phyloP scores from a whole-genome alignment of 2,888 invertebrate genomes.

The Boloria euphrosyne region DNA sequence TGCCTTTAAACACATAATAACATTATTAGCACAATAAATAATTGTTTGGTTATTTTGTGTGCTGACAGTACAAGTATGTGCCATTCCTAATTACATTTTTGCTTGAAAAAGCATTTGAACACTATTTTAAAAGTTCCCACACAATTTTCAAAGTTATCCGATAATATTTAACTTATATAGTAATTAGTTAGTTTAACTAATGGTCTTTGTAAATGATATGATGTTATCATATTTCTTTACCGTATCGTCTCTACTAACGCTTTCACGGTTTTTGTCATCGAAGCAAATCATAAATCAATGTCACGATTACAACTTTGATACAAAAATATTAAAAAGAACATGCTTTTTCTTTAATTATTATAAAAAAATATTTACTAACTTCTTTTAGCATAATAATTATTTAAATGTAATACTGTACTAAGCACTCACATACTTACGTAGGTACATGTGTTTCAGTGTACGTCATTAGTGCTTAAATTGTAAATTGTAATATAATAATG shows the following conservation, averaged over 20 bases:
- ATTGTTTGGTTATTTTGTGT: no score
- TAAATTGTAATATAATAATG: no score
- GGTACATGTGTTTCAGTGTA: no score
- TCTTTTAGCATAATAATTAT: no score
- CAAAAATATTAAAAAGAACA: neutral
- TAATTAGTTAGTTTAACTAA: constrained; percentile 28
- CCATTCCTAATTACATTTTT: no score
- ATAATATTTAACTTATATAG: constrained; percentile 16
- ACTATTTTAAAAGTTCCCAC: neutral
- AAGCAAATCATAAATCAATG: constrained; percentile 21
- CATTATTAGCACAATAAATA: no score
- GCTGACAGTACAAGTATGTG: no score
- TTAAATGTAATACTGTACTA: no score
- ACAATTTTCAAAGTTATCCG: constrained; percentile 4
- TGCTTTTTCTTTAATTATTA: neutral
- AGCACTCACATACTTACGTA: no score
- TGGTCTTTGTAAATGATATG: constrained; percentile 21
- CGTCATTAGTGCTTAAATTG: no score
- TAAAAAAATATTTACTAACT: neutral
- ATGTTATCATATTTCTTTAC: constrained; percentile 25
- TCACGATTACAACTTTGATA: constrained; percentile 1
- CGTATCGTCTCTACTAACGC: constrained; percentile 14
- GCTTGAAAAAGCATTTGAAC: no score
- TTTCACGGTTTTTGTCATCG: constrained; percentile 15
- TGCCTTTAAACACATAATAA: no score